phyloP scores from a whole-genome alignment of 1,140 invertebrate species.

The Spodoptera frugiperda region DNA sequence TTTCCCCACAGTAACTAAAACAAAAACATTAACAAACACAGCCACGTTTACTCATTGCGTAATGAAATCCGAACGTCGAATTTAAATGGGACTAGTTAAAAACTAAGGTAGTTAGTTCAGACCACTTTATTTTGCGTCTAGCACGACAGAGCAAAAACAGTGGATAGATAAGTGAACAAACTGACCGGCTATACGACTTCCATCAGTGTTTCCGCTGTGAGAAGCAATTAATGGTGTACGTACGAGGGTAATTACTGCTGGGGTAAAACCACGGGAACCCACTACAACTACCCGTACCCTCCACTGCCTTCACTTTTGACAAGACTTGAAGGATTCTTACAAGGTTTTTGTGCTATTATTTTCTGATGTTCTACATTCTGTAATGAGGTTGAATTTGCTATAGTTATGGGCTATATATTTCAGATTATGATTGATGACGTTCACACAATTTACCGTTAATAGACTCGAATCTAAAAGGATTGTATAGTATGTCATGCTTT shows the following conservation, averaged over 20 bases:
- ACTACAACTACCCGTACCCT: conserved; percentile 32
- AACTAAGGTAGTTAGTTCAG: conserved; percentile 45
- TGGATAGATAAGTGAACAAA: conserved; percentile 50
- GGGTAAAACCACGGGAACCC: conserved; percentile 23
- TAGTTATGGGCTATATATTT: no score
- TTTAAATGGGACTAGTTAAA: conserved; percentile 33
- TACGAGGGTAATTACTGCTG: conserved; percentile 50
- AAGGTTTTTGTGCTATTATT: background rate
- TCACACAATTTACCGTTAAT: no score
- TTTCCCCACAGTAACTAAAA: background rate
- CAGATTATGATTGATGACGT: no score
- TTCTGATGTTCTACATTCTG: no score
- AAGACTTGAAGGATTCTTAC: conserved; percentile 10
- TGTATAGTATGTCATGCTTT: no score
- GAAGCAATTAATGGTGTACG: conserved; percentile 55
- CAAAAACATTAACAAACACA: conserved; percentile 4
- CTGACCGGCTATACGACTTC: conserved; percentile 49
- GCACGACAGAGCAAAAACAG: conserved; percentile 46
- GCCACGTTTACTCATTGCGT: background rate
- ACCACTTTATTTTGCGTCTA: conserved; percentile 46
- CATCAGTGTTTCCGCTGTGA: conserved; percentile 53
- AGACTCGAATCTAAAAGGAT: no score
- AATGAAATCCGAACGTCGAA: conserved; percentile 30
- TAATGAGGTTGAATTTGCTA: no score
- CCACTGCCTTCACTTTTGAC: conserved; percentile 39